Evolutionary conservation across 2,797 vertebrate genomes (phyloP).

Genomic region (Microctenopoma stevenorrisi): DNA sequence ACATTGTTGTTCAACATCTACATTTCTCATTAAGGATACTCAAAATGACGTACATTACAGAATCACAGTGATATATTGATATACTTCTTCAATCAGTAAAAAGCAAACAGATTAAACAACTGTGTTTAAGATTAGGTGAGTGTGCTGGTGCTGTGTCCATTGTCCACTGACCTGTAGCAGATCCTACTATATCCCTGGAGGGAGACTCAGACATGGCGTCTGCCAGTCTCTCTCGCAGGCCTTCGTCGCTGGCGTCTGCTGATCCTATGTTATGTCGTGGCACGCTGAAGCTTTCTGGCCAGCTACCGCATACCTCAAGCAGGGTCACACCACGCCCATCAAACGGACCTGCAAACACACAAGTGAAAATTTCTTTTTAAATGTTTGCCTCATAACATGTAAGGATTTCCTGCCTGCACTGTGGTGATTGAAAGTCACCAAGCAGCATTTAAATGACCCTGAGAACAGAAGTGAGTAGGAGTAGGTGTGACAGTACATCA

Average conservation of each 20-base stretch:
- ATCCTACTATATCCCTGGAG: conserved; percentile 91
- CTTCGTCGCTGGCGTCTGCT: conserved; percentile 91
- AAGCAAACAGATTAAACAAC: not conserved
- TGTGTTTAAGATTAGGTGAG: not conserved
- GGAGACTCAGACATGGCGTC: conserved; percentile 98
- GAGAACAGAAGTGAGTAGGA: too few relatives aligned
- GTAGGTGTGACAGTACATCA: too few relatives aligned
- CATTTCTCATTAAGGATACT: too few relatives aligned
- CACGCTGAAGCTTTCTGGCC: conserved; percentile 96
- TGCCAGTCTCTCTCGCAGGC: conserved; percentile 93
- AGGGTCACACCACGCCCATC: conserved; percentile 93
- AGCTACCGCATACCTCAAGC: conserved; percentile 97
- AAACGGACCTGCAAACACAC: conserved; percentile 86
- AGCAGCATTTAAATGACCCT: too few relatives aligned
- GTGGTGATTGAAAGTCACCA: too few relatives aligned
- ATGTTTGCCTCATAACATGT: not conserved
- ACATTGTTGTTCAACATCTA: too few relatives aligned
- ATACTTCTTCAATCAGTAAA: not conserved
- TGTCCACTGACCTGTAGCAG: conserved; percentile 91
- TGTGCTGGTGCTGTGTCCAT: not conserved
- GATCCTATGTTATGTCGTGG: conserved; percentile 88
- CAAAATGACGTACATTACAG: too few relatives aligned
- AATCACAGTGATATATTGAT: too few relatives aligned
- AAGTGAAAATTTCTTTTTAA: too few relatives aligned
- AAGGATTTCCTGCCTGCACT: not conserved